phyloP scores from a whole-genome alignment of 2,888 invertebrate species.

The Lasioglossum oenotherae region DNA sequence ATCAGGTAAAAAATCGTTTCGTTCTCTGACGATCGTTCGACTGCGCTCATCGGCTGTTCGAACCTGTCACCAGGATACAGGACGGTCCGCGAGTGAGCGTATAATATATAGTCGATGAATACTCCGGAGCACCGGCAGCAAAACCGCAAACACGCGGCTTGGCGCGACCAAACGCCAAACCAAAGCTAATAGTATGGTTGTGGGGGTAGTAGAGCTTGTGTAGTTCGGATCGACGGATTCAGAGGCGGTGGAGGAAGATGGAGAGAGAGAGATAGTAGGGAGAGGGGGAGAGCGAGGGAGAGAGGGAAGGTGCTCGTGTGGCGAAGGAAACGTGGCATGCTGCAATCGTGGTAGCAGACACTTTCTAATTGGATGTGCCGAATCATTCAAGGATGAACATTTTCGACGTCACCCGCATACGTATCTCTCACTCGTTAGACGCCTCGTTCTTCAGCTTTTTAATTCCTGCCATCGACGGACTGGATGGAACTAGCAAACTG shows the following conservation, averaged over 20 bases:
- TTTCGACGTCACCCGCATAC: conserved; percentile 23
- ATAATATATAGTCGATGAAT: conserved; percentile 64
- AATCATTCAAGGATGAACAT: conserved; percentile 44
- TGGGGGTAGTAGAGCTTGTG: conserved; percentile 79
- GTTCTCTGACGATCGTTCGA: not conserved
- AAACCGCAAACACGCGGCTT: conserved; percentile 84
- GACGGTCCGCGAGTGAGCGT: conserved; percentile 45
- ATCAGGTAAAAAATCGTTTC: not conserved
- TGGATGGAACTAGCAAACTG: not conserved
- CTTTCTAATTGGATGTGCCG: conserved; percentile 58
- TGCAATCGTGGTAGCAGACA: conserved; percentile 46
- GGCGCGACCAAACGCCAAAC: conserved; percentile 82
- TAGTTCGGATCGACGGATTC: conserved; percentile 72
- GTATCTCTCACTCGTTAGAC: not conserved
- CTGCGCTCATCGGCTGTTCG: not conserved
- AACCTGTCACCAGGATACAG: conserved; percentile 65
- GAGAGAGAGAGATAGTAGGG: not conserved
- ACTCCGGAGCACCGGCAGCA: conserved; percentile 81
- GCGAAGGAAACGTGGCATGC: conserved; percentile 42
- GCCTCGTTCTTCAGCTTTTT: not conserved
- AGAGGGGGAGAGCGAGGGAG: not conserved
- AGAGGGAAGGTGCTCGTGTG: not conserved
- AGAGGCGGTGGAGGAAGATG: not conserved
- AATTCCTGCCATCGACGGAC: not conserved
- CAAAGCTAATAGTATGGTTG: conserved; percentile 82